Evolutionary conservation across 2,113 vertebrate species (phyloP), one percentile per base, ranked within the genome.

Genomic region (Oncorhynchus gorbuscha): DNA sequence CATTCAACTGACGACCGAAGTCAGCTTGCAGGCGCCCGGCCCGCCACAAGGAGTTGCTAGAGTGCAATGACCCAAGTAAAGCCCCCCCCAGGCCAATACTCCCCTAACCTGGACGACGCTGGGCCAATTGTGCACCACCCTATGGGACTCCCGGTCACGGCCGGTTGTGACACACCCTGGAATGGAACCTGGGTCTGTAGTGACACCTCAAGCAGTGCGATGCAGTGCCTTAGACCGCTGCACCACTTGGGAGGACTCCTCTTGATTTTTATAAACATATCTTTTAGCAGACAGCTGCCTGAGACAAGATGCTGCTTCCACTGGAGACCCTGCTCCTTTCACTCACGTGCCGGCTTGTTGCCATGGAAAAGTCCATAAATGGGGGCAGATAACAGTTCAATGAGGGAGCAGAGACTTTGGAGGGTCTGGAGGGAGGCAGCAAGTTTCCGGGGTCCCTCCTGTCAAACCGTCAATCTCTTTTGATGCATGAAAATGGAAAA

Each of bases 371-470:
- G 85, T 70, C 74, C 82, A 85, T 85, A 94, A 92, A 91, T 91
- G 90, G 92, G 92, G 88, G 88, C 92, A 92, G 89, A 90, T 87
- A 88, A 87, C 86, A 90, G 90, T 92, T 92, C 91, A 87, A 80
- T 87, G 83, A 83, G 90, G 86, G 89, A 90, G 90, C 85, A 80
- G 89, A 91, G 83, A 86, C 83, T 80, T 79, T 45, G 80, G 78
- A 84, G 76, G 76, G 80, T 89, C 88, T 91, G 82, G 78, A 77
- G 90, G 87, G 88, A 91, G 82, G 80, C 61, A 70, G 85, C 72
- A 80, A 79, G 85, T 90, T 90, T 92, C 86, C 26, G 76, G 83
- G 90, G 89, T 88, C 88, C 78, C 18, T 89, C 86, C 89, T 91
- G 91, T 93, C 93, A 94, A 92, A 83, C 87, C 88, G 83, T 92